Conservation (phyloP, 1,140 invertebrate genomes). For the Phortica variegata region DNA sequence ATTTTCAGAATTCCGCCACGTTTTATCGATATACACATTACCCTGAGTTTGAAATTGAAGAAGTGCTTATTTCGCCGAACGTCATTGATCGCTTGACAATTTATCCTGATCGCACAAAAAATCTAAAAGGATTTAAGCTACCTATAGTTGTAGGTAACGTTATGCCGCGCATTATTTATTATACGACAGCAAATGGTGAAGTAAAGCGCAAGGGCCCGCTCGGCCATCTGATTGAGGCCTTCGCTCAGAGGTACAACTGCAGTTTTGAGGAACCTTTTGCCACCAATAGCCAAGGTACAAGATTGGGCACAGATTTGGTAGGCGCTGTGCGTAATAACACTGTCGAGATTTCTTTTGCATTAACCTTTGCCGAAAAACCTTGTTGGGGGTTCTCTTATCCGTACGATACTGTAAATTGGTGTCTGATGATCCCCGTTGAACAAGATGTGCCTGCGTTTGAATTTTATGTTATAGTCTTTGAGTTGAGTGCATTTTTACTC, state of each 20-base stretch:
- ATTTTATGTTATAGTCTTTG: background rate
- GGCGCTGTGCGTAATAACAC: constrained; percentile 30
- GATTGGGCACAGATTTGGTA: constrained; percentile 20
- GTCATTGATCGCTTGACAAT: constrained; percentile 1
- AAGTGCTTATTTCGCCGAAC: background rate
- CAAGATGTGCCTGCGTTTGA: constrained; percentile 4
- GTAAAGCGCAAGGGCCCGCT: constrained; percentile 29
- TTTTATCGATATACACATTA: constrained; percentile 37
- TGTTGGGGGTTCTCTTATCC: constrained; percentile 30
- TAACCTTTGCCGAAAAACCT: constrained; percentile 30
- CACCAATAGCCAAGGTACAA: background rate
- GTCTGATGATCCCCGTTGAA: constrained; percentile 32
- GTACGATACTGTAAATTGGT: constrained; percentile 39
- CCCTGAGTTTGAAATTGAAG: constrained; percentile 30
- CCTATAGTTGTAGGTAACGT: constrained; percentile 32
- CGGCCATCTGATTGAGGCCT: constrained; percentile 38
- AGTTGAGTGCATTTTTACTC: constrained; percentile 2
- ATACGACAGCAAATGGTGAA: constrained; percentile 20
- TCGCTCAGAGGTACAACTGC: constrained; percentile 34
- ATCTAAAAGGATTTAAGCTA: constrained; percentile 28
- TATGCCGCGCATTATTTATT: constrained; percentile 32
- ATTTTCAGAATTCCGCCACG: too few species aligned
- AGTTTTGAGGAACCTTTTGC: constrained; percentile 22
- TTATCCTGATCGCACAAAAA: constrained; percentile 29
- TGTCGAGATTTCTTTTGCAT: constrained; percentile 33